phyloP scores from a whole-genome alignment of 2,797 vertebrate species.

The Anisognathus igniventris region DNA sequence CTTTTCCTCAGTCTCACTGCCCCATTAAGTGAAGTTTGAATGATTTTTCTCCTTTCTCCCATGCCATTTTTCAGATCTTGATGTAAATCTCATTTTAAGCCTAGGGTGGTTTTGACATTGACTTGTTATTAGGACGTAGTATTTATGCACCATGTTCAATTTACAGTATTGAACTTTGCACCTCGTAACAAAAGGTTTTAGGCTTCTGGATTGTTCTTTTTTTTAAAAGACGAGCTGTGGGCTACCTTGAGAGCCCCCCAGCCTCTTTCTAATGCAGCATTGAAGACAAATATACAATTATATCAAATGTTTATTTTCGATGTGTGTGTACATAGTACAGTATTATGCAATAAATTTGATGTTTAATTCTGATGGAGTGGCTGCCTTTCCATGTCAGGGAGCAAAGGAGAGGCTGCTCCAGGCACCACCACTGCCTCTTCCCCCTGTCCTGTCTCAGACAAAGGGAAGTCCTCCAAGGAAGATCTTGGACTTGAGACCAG shows the following conservation, averaged over 20 bases:
- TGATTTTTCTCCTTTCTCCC: neutral
- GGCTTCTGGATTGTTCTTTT: constrained; percentile 37
- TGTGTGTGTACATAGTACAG: constrained; percentile 74
- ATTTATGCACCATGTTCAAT: constrained; percentile 69
- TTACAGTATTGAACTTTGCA: constrained; percentile 43
- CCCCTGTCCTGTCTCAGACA: neutral
- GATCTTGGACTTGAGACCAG: neutral
- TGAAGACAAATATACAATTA: constrained; percentile 66
- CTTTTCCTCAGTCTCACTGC: neutral
- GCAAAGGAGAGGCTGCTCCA: neutral
- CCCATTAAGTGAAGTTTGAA: neutral
- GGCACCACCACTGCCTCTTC: neutral
- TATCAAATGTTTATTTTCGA: constrained; percentile 79
- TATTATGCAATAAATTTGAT: constrained; percentile 78
- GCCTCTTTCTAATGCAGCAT: constrained; percentile 72
- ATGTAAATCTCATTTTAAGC: constrained; percentile 68
- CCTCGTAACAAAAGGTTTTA: constrained; percentile 63
- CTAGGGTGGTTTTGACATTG: constrained; percentile 53
- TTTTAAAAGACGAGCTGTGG: constrained; percentile 60
- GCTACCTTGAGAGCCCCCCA: constrained; percentile 57
- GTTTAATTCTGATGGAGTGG: constrained; percentile 53
- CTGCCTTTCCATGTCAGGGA: neutral
- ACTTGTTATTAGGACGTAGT: constrained; percentile 69
- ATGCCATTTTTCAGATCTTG: constrained; percentile 33
- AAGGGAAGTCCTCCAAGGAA: neutral